Percentiles rank a stretch among this genome's conserved stretches.
Conservation (phyloP, 2,113 vertebrate species). For the rat (Rattus norvegicus) region DNA sequence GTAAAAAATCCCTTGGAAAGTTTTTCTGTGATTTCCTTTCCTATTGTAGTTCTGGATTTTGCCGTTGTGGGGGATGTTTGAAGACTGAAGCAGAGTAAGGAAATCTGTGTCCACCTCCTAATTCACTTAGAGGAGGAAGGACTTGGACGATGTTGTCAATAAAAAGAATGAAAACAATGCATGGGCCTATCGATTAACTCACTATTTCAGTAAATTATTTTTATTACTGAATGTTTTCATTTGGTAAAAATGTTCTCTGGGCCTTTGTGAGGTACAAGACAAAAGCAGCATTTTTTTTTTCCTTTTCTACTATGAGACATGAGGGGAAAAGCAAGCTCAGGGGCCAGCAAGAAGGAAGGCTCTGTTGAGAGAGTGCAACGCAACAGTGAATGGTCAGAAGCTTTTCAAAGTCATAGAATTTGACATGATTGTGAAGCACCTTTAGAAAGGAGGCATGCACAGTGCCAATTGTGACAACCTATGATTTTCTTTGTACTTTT, state of each 20-base stretch:
- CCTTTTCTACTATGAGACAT: not conserved
- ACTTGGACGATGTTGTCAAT: not conserved
- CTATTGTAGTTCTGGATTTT: not conserved
- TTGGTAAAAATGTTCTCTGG: not conserved
- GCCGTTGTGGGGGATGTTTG: not conserved
- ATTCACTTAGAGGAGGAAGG: not conserved
- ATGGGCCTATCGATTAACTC: not conserved
- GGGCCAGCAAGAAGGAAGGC: not conserved
- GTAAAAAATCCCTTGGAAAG: not conserved
- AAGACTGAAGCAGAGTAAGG: not conserved
- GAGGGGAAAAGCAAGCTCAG: not conserved
- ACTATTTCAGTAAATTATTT: not conserved
- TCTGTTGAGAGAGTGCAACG: not conserved
- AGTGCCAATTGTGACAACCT: not conserved
- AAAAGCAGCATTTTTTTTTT: not conserved
- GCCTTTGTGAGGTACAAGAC: not conserved
- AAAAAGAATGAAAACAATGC: not conserved
- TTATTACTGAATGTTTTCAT: not conserved
- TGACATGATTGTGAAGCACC: not conserved
- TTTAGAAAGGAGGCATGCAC: not conserved
- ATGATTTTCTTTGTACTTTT: not conserved
- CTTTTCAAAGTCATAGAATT: not conserved
- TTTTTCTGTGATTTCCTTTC: not conserved
- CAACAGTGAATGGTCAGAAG: not conserved
- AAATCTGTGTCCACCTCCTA: not conserved